phyloP scores from a whole-genome alignment of 2,113 vertebrate genomes.

The Trematomus loennbergii region DNA sequence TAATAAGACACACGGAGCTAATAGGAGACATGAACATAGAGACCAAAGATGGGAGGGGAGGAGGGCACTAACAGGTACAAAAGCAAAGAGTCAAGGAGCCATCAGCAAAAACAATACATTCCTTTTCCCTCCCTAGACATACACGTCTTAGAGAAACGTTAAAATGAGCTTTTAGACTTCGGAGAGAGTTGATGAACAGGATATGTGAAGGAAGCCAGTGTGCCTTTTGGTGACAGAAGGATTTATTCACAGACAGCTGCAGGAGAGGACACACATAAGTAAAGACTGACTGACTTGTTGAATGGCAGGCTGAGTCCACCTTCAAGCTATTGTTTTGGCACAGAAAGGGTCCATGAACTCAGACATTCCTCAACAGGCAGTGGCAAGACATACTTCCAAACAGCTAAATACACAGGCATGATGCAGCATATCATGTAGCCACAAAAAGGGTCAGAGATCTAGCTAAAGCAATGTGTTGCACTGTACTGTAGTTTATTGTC shows the following conservation, averaged over 20 bases:
- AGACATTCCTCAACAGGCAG: slow-evolving; percentile 72
- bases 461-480: slow-evolving; percentile 9
- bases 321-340: slow-evolving; percentile 61
- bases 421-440: slow-evolving; percentile 1
- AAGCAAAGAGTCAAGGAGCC: slow-evolving; percentile 8
- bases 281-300: slow-evolving; percentile 47
- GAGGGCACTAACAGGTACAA: slow-evolving; percentile 24
- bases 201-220: slow-evolving; percentile 55
- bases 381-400: slow-evolving; percentile 40
- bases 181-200: slow-evolving; percentile 41
- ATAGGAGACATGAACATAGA: slow-evolving; percentile 1
- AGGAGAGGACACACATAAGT: slow-evolving; percentile 64
- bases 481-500: slow-evolving; percentile 16
- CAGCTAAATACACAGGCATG: background rate
- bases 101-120: slow-evolving; percentile 7
- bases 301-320: slow-evolving; percentile 42
- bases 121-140: slow-evolving; percentile 5
- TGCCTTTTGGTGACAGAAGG: slow-evolving; percentile 74
- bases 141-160: background rate
- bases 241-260: slow-evolving; percentile 82
- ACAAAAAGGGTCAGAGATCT: background rate
- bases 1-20: background rate
- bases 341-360: slow-evolving; percentile 48
- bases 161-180: slow-evolving; percentile 23
- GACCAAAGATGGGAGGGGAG: background rate